Percentiles rank a stretch among this genome's conserved stretches.
phyloP scores from a whole-genome alignment of 2,888 invertebrate species.

The Nasonia oneida region DNA sequence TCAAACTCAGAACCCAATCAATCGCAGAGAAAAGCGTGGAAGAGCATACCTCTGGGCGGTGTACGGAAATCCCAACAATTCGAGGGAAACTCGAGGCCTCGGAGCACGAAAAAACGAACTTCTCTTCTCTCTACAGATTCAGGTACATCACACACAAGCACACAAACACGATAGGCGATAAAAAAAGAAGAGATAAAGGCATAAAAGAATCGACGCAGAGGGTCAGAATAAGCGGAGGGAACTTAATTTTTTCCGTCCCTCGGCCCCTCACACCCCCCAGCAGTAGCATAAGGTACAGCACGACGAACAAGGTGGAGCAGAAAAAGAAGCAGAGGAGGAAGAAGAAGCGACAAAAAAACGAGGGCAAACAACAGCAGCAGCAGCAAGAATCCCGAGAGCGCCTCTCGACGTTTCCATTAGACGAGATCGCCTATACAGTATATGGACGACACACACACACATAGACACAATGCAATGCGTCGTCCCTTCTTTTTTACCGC shows the following conservation, averaged over 20 bases:
- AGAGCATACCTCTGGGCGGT: not conserved
- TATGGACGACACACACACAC: too few relatives aligned
- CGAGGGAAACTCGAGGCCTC: not conserved
- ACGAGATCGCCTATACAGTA: not conserved
- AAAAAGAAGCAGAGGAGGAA: not conserved
- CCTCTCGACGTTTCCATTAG: conserved; percentile 27
- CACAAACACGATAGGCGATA: not conserved
- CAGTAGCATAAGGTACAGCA: not conserved
- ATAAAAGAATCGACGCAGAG: conserved; percentile 34
- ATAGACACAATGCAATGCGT: not conserved
- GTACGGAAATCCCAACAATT: not conserved
- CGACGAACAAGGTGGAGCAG: conserved; percentile 5
- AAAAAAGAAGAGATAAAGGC: not conserved
- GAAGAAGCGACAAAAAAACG: not conserved
- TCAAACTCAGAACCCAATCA: not conserved
- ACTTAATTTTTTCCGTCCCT: conserved; percentile 54
- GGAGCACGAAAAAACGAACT: not conserved
- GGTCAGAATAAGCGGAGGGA: conserved; percentile 46
- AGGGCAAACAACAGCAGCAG: conserved; percentile 6
- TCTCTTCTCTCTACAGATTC: not conserved
- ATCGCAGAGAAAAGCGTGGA: not conserved
- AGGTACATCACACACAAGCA: not conserved
- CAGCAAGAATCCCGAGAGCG: conserved; percentile 34
- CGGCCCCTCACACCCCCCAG: not conserved
- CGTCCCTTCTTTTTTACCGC: not conserved